Conservation (phyloP, 2,113 vertebrate species). For the Microtus pennsylvanicus region DNA sequence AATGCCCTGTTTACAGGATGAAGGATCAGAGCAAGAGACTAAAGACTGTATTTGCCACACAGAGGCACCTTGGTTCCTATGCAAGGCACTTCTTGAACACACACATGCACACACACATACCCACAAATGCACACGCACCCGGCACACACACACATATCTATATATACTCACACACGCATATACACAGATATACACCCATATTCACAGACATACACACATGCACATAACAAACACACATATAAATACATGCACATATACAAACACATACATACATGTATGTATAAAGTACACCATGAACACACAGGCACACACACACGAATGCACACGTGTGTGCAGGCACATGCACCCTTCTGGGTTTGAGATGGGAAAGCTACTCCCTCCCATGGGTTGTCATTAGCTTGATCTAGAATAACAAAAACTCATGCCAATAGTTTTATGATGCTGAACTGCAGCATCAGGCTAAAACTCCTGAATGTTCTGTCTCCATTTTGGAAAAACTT, state of each 20-base stretch:
- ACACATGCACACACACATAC: neutral
- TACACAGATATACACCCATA: neutral
- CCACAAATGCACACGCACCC: neutral
- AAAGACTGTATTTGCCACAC: neutral
- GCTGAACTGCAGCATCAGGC: neutral
- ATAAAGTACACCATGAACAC: too few species aligned
- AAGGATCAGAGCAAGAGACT: neutral
- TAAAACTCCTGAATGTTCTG: neutral
- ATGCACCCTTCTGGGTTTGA: neutral
- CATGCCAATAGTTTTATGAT: neutral
- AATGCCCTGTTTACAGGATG: neutral
- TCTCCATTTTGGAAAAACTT: conserved; percentile 7
- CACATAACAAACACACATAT: neutral
- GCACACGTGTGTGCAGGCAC: neutral
- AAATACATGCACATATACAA: neutral
- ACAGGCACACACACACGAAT: neutral
- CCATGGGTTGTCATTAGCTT: neutral
- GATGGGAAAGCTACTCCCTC: neutral
- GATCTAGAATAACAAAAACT: neutral
- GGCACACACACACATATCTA: neutral
- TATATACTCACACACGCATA: neutral
- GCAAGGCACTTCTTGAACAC: neutral
- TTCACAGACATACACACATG: neutral
- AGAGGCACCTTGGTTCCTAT: neutral
- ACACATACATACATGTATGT: neutral